A percentile compares a stretch with the other conserved stretches of the same genome.
Evolutionary conservation across 2,888 invertebrate species (phyloP).

Genomic region (Acrobasis suavella): DNA sequence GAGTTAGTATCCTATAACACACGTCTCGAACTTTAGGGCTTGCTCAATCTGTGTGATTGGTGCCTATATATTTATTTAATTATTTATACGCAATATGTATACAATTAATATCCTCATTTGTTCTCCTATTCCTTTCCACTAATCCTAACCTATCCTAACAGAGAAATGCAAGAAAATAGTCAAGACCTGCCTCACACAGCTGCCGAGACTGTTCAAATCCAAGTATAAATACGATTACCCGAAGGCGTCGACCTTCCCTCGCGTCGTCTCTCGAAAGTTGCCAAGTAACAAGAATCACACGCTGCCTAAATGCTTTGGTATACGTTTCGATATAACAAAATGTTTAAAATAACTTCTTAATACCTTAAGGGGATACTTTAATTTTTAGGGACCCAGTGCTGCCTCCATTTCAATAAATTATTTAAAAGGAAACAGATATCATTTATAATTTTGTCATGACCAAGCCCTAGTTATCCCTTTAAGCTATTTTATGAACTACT

Average conservation of each 20-base stretch:
- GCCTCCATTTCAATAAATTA: too few relatives aligned
- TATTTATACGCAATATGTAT: too few relatives aligned
- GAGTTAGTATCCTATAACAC: too few relatives aligned
- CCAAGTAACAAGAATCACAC: constrained; percentile 73
- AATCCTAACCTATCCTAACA: constrained; percentile 10
- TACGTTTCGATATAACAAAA: constrained; percentile 11
- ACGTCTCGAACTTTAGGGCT: too few relatives aligned
- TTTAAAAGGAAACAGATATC: too few relatives aligned
- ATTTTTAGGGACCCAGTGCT: too few relatives aligned
- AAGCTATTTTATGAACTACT: too few relatives aligned
- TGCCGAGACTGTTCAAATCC: constrained; percentile 71
- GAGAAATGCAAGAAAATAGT: constrained; percentile 60
- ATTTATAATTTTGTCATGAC: too few relatives aligned
- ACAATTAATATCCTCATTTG: background rate
- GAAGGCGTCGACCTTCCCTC: constrained; percentile 72
- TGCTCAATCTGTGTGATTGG: too few relatives aligned
- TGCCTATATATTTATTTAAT: too few relatives aligned
- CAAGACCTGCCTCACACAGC: constrained; percentile 69
- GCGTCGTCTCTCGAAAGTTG: constrained; percentile 56
- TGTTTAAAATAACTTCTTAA: background rate
- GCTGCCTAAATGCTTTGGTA: constrained; percentile 75
- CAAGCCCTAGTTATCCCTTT: too few relatives aligned
- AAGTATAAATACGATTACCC: constrained; percentile 63
- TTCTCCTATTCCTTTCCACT: background rate
- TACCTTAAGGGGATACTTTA: too few relatives aligned